These are phyloP conservation scores for Sycobia sp. DNA, from an alignment of 1,140 invertebrate genomes.

Conservation along the genomic window DNA sequence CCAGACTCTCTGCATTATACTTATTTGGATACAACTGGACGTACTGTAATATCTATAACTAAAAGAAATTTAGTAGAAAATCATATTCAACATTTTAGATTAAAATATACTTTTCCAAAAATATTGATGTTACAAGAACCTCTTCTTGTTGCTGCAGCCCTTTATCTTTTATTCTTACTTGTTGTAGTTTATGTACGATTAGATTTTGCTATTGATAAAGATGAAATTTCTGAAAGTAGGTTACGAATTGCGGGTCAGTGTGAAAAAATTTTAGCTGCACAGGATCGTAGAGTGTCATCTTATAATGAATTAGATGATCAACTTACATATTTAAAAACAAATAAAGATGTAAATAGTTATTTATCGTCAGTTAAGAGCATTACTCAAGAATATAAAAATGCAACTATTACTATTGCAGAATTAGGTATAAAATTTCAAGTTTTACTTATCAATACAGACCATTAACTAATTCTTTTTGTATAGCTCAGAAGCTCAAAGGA, in stretches of 20 bases:
- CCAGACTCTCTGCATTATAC: constrained; percentile 85
- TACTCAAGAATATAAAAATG: constrained; percentile 69
- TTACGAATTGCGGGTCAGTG: constrained; percentile 63
- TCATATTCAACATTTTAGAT: constrained; percentile 91
- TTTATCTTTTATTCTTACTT: constrained; percentile 88
- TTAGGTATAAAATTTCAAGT: constrained; percentile 43
- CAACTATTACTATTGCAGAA: constrained; percentile 66
- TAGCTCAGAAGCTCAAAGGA: constrained; percentile 65
- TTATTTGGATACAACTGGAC: constrained; percentile 93
- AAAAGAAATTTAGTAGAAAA: constrained; percentile 94
- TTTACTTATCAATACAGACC: neutral
- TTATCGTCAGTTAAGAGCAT: constrained; percentile 66
- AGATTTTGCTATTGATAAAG: constrained; percentile 89
- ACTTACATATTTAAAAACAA: constrained; percentile 68
- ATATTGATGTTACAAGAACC: constrained; percentile 90
- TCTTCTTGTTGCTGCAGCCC: constrained; percentile 82
- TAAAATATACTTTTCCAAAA: constrained; percentile 89
- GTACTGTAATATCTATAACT: constrained; percentile 83
- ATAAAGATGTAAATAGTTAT: constrained; percentile 68
- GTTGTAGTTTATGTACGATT: constrained; percentile 94
- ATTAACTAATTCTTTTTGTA: neutral
- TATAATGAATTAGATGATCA: constrained; percentile 72
- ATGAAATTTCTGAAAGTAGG: constrained; percentile 66
- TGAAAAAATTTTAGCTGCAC: constrained; percentile 65
- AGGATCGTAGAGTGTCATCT: constrained; percentile 67